Conservation (phyloP, 2,797 vertebrate species). For the Trachops cirrhosus region DNA sequence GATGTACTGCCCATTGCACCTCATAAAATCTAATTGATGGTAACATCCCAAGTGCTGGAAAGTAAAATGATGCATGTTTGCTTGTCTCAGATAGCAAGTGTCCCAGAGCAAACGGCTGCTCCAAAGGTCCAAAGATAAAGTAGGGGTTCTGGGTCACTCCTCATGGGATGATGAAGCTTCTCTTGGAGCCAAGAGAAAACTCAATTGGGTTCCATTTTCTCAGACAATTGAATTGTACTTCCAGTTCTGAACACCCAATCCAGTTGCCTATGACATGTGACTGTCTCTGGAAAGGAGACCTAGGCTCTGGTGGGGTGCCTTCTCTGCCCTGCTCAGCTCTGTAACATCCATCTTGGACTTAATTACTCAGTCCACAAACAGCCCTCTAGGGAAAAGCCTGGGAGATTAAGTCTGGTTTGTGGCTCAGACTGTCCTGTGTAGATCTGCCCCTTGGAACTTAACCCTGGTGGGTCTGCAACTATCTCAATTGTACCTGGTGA, state of each 20-base stretch:
- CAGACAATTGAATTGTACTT: constrained; percentile 38
- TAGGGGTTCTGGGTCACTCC: neutral
- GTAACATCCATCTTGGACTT: neutral
- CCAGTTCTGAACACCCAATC: neutral
- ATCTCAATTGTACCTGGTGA: neutral
- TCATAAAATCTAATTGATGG: neutral
- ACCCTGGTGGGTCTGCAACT: neutral
- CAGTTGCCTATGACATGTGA: neutral
- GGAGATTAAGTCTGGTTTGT: neutral
- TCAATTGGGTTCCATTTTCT: neutral
- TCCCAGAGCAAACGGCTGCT: neutral
- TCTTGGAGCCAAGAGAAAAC: neutral
- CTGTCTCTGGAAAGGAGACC: neutral
- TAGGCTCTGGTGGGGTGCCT: neutral
- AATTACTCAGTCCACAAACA: neutral
- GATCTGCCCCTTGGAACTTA: neutral
- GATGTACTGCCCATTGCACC: neutral
- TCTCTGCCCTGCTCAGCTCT: neutral
- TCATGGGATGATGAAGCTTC: neutral
- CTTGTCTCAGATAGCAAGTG: neutral
- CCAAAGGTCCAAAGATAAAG: neutral
- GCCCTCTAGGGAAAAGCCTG: neutral
- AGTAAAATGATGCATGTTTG: neutral
- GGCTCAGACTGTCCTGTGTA: neutral
- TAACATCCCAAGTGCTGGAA: neutral